These are phyloP conservation scores for Acanthisitta chloris DNA, from an alignment of 2,113 vertebrate genomes.

Conservation along the genomic window DNA sequence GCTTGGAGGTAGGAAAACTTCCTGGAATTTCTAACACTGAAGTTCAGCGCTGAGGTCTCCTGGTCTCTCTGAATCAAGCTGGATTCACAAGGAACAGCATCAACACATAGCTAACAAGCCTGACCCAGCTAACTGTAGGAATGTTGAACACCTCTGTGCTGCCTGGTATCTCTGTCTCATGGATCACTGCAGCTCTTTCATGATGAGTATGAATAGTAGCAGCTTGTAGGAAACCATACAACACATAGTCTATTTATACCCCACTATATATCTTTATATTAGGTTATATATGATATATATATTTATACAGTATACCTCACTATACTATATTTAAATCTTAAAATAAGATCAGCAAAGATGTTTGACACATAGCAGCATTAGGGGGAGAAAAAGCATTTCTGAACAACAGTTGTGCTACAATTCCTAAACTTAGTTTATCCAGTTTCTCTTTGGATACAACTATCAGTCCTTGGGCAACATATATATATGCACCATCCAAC, in stretches of 20 bases:
- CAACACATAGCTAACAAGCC: neutral
- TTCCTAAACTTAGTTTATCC: neutral
- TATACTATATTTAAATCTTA: neutral
- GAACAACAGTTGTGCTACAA: neutral
- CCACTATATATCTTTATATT: too few relatives aligned
- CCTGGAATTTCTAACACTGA: neutral
- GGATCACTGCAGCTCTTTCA: neutral
- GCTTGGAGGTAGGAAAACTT: neutral
- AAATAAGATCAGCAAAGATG: neutral
- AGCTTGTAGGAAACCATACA: neutral
- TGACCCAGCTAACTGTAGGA: neutral
- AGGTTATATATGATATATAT: too few relatives aligned
- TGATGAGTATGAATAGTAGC: neutral
- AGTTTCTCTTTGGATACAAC: neutral
- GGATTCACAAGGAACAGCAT: neutral
- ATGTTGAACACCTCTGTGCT: neutral
- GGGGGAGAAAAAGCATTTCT: neutral
- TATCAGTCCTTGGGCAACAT: neutral
- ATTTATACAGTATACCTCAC: too few relatives aligned
- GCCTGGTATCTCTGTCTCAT: neutral
- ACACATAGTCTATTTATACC: neutral
- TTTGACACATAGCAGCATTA: neutral
- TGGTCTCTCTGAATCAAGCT: neutral
- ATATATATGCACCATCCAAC: neutral
- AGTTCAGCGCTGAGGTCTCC: neutral